These are phyloP conservation scores for Glyphotaelius pellucidus DNA, from an alignment of 2,888 invertebrate genomes.

Conservation along the genomic window DNA sequence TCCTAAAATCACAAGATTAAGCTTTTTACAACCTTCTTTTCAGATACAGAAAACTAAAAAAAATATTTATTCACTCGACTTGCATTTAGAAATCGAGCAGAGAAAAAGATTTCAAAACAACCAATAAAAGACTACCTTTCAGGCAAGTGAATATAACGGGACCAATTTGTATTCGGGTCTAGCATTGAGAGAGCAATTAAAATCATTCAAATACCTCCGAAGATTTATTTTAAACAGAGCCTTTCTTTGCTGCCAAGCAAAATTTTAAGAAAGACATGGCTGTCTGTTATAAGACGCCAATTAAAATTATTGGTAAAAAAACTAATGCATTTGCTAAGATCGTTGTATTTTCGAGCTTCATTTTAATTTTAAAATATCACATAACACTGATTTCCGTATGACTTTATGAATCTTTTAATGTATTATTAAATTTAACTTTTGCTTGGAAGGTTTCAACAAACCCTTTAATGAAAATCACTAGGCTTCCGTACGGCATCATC, in stretches of 20 bases:
- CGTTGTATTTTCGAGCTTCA: not conserved
- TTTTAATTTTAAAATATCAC: not conserved
- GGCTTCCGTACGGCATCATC: not conserved
- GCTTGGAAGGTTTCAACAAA: not conserved
- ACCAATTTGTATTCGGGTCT: constrained; percentile 64
- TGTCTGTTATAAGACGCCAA: constrained; percentile 40
- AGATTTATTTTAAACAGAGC: constrained; percentile 20
- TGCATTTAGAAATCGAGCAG: constrained; percentile 12
- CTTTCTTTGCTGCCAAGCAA: not conserved
- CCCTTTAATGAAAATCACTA: not conserved
- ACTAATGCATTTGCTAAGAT: not conserved
- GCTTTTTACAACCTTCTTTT: not conserved
- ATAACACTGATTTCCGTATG: not conserved
- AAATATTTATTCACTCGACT: not conserved
- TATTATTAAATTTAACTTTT: not conserved
- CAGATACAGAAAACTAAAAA: not conserved
- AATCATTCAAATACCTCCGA: constrained; percentile 55
- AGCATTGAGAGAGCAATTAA: constrained; percentile 62
- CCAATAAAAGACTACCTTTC: constrained; percentile 25
- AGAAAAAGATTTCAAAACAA: constrained; percentile 3
- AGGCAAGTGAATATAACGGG: constrained; percentile 54
- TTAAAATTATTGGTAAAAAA: constrained; percentile 1
- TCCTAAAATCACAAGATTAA: not conserved
- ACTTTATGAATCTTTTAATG: not conserved
- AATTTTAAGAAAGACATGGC: not conserved